phyloP scores from a whole-genome alignment of 1,140 invertebrate species.

The Papilio machaon region DNA sequence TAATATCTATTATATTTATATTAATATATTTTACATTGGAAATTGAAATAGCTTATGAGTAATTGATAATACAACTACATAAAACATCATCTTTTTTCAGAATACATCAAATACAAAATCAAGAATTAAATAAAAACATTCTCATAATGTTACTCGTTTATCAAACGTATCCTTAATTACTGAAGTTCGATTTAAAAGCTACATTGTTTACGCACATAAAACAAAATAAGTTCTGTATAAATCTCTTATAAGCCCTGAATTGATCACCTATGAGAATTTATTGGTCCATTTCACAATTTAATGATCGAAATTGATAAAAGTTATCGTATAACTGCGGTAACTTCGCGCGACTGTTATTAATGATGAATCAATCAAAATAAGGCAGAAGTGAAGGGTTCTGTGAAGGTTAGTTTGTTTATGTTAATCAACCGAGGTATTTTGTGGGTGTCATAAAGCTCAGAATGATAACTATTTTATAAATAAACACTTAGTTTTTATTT shows the following conservation, averaged over 20 bases:
- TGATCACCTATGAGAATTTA: slow-evolving; percentile 69
- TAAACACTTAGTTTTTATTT: neutral
- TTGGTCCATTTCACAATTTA: slow-evolving; percentile 62
- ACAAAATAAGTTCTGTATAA: slow-evolving; percentile 56
- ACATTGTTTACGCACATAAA: slow-evolving; percentile 51
- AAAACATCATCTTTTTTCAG: too few species aligned
- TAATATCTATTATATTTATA: too few species aligned
- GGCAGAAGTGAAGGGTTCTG: slow-evolving; percentile 51
- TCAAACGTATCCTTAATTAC: slow-evolving; percentile 41
- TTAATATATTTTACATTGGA: too few species aligned
- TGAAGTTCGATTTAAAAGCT: slow-evolving; percentile 42
- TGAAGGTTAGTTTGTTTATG: slow-evolving; percentile 63
- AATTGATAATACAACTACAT: too few species aligned
- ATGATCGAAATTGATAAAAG: slow-evolving; percentile 68
- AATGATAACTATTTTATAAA: slow-evolving; percentile 11
- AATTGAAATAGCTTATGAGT: too few species aligned
- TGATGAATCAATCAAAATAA: slow-evolving; percentile 69
- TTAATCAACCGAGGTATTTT: slow-evolving; percentile 51
- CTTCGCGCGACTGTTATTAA: slow-evolving; percentile 65
- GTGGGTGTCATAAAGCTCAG: neutral
- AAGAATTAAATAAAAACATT: neutral
- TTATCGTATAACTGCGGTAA: slow-evolving; percentile 61
- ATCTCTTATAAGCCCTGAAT: slow-evolving; percentile 60
- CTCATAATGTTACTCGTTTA: slow-evolving; percentile 8
- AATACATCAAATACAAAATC: neutral